Evolutionary conservation across 1,140 invertebrate genomes (phyloP).

Genomic region (Coelopa frigida): DNA sequence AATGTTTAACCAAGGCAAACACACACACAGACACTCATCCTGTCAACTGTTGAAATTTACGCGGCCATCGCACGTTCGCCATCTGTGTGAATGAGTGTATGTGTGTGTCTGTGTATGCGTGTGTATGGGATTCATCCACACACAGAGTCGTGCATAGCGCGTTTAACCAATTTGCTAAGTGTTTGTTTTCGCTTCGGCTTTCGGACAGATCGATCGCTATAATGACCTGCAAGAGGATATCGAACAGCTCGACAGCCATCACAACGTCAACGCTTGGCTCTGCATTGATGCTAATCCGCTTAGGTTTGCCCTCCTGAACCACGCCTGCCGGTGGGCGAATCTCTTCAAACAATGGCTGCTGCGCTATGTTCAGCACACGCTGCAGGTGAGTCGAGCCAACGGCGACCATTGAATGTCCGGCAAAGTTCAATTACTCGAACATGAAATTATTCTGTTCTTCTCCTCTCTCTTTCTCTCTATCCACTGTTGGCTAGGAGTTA

Average conservation of each 20-base stretch:
- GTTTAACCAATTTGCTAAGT: too few relatives aligned
- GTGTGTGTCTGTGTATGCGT: too few relatives aligned
- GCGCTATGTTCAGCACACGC: conserved; percentile 53
- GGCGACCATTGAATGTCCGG: too few relatives aligned
- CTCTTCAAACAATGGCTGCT: conserved; percentile 65
- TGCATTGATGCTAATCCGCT: conserved; percentile 59
- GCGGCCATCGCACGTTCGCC: too few relatives aligned
- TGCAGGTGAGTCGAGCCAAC: conserved; percentile 42
- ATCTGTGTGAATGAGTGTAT: too few relatives aligned
- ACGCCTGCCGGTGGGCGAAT: conserved; percentile 63
- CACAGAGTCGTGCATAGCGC: too few relatives aligned
- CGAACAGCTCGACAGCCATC: conserved; percentile 25
- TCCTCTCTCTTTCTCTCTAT: not conserved
- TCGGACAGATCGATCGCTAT: conserved; percentile 35
- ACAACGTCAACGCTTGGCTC: conserved; percentile 59
- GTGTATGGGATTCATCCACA: too few relatives aligned
- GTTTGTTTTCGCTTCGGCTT: not conserved
- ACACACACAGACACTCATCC: too few relatives aligned
- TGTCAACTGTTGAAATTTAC: too few relatives aligned
- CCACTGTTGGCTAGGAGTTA: conserved; percentile 42
- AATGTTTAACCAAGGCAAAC: too few relatives aligned
- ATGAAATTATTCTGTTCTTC: not conserved
- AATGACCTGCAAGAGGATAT: conserved; percentile 36
- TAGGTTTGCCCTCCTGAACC: conserved; percentile 62
- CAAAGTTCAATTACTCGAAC: too few relatives aligned